phyloP scores from a whole-genome alignment of 2,888 invertebrate species.

The Plagodis dolabraria region DNA sequence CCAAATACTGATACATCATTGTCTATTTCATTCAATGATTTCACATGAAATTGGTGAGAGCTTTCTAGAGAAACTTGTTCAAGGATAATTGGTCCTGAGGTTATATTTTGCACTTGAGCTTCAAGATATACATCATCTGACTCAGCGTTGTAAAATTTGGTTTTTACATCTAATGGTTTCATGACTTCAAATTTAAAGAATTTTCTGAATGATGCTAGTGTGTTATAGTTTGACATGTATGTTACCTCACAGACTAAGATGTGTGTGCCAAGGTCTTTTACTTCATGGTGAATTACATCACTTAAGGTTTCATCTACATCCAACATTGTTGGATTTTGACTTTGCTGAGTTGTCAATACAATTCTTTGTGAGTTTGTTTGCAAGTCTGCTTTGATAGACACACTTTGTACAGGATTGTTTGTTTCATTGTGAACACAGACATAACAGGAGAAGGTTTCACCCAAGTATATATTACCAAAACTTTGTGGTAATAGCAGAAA shows the following conservation, averaged over 20 bases:
- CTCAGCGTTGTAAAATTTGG: constrained; percentile 98
- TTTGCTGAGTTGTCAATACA: constrained; percentile 90
- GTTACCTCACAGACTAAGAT: constrained; percentile 98
- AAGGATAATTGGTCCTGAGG: constrained; percentile 95
- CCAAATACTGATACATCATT: constrained; percentile 91
- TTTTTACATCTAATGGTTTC: constrained; percentile 99
- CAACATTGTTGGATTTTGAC: constrained; percentile 85
- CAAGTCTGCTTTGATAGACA: constrained; percentile 95
- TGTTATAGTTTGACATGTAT: constrained; percentile 91
- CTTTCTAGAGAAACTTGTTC: constrained; percentile 98
- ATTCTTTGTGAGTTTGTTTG: constrained; percentile 96
- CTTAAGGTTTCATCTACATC: constrained; percentile 94
- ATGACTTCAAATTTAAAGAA: constrained; percentile 99
- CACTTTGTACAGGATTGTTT: constrained; percentile 91
- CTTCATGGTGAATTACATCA: constrained; percentile 98
- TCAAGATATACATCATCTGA: constrained; percentile 90
- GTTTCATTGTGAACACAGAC: constrained; percentile 99
- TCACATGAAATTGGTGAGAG: constrained; percentile 94
- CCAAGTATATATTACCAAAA: constrained; percentile 98
- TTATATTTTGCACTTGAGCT: constrained; percentile 95
- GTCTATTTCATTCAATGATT: constrained; percentile 88
- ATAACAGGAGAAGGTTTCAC: constrained; percentile 99
- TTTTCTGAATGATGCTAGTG: constrained; percentile 95
- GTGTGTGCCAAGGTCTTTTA: constrained; percentile 99
- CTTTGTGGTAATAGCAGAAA: constrained; percentile 97